Base-by-base conservation (phyloP, 1,140 invertebrate species). In the Tetramorium simillimum region DNA sequence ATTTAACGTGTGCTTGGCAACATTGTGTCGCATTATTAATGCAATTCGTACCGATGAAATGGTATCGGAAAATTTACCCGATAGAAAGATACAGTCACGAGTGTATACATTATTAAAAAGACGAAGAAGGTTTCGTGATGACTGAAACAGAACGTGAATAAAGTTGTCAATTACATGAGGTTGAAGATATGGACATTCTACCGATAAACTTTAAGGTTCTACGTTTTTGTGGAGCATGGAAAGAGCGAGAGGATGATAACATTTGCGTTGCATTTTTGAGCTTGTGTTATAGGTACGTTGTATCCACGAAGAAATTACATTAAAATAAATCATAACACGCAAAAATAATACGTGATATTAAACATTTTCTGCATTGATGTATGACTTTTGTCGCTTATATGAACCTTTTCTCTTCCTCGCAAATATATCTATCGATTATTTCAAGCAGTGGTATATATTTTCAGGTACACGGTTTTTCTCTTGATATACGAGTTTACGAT, bases 121-220 rank as follows among this genome's bases (percentile, higher is more conserved):
- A 63, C 37, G 10, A 43, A 33, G 51, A 18, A 78, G 10, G 46
- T 60, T 78, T 43, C 3, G 1, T 16, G 3, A 75, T 14, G n/a
- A 58, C 51, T 14, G n/a, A 40, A 40, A 76, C n/a, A 3, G 5
- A 3, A 5, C n/a, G 21, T 37, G 12, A 53, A 21, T 53, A 37
- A 73, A 37, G 12, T 14, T 10, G 16, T 0, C 33, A 33, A 33
- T 33, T 33, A 33, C 33, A 33, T 33, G 2, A 16, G 16, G 0
- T 43, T 43, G 24, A 33, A 28, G 28, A 3, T 37, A 85, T 76
- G 72, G 72, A 76, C 14, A 76, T 85, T 49, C 46, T 77, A 24
- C 82, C 72, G 9, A 28, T 63, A 40, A 85, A 85, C n/a, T 85
- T 85, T 28, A 85, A 85, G 6, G 46, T 37, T 14, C 2, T 85